Conservation (phyloP, 2,113 vertebrate genomes). For the Macroglossus sobrinus region DNA sequence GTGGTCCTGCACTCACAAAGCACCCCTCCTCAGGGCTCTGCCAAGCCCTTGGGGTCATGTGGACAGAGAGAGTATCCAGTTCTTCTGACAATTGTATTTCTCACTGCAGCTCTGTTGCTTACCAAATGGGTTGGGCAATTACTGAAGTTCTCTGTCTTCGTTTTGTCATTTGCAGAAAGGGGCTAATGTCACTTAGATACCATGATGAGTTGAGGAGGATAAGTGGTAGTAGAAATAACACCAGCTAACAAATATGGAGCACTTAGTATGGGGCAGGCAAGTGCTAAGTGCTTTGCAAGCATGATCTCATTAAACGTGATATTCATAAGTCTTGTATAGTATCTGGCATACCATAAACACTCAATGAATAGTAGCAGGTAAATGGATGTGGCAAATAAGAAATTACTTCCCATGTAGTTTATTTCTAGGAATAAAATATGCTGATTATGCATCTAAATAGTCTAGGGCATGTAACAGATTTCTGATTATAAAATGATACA, state of each 20-base stretch:
- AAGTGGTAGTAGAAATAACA: not conserved
- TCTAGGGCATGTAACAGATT: not conserved
- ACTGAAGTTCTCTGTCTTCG: not conserved
- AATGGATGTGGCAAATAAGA: not conserved
- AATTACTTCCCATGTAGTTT: not conserved
- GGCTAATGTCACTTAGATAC: not conserved
- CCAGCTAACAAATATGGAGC: not conserved
- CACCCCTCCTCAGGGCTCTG: not conserved
- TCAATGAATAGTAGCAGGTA: not conserved
- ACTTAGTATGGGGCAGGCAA: not conserved
- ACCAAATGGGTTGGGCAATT: not conserved
- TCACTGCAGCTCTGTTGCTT: not conserved
- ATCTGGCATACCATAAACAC: not conserved
- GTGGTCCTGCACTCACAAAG: not conserved
- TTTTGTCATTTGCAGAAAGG: not conserved
- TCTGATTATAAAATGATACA: not conserved
- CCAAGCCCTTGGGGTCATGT: not conserved
- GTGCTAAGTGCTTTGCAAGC: not conserved
- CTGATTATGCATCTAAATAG: not conserved
- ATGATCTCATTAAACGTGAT: not conserved
- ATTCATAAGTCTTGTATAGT: not conserved
- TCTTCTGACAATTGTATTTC: not conserved
- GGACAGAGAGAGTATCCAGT: not conserved
- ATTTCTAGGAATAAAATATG: not conserved
- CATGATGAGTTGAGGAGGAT: not conserved